Conservation (phyloP, 2,888 invertebrate genomes). For the Cinara cedri region DNA sequence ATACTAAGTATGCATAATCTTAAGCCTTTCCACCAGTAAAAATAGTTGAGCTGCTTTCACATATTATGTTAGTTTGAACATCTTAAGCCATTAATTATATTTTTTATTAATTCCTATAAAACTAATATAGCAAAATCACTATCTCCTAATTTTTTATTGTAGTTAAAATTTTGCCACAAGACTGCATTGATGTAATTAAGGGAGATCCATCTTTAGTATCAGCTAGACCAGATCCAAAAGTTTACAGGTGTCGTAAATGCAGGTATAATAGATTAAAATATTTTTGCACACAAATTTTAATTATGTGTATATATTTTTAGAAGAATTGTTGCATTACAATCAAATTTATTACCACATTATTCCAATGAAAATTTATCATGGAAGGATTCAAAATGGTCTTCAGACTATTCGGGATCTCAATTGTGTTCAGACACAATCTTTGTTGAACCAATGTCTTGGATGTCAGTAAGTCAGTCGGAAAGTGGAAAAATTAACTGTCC, state of each 20-base stretch:
- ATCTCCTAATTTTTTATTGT: constrained; percentile 58
- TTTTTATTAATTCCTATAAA: too few species aligned
- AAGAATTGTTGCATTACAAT: constrained; percentile 80
- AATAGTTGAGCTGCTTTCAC: too few species aligned
- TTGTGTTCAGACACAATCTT: constrained; percentile 79
- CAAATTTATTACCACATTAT: constrained; percentile 78
- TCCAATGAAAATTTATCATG: constrained; percentile 66
- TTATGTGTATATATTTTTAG: constrained; percentile 61
- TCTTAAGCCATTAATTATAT: too few species aligned
- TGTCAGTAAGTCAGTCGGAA: constrained; percentile 74
- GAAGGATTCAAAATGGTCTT: constrained; percentile 63
- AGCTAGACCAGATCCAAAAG: constrained; percentile 80
- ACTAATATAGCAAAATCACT: too few species aligned
- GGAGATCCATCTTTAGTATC: constrained; percentile 78
- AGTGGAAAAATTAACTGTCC: constrained; percentile 87
- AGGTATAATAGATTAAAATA: constrained; percentile 63
- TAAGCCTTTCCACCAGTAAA: too few species aligned
- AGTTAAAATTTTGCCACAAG: constrained; percentile 83
- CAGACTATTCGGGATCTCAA: constrained; percentile 59
- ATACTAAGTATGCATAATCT: too few species aligned
- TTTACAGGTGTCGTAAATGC: constrained; percentile 84
- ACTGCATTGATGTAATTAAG: constrained; percentile 77
- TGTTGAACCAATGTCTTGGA: constrained; percentile 90
- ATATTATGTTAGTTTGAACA: too few species aligned
- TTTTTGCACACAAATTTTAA: neutral